Base-by-base conservation (phyloP, 2,888 invertebrate genomes). In the Pharmacophagus antenor region DNA sequence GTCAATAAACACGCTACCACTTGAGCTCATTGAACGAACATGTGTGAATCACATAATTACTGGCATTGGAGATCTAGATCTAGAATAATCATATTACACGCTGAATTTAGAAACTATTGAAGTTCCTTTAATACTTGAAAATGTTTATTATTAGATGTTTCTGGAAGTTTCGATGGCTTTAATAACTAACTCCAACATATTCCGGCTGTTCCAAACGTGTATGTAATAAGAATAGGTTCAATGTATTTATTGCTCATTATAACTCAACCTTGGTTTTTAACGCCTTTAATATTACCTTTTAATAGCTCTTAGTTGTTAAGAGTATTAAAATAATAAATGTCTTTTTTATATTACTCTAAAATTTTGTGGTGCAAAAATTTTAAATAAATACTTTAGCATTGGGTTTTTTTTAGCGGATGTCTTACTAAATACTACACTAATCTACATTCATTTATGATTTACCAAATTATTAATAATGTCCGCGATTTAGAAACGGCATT, bases 1-100 rank as follows among this genome's bases (percentile, higher is more conserved):
- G 82, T 84, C 81, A 84, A 83, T 82, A 77, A 65, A 73, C 63
- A 18, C 48, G 15, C 10, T 18, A 31, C 53, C 58, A 58, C 41
- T 58, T 53, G 47, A 58, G 15, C 49, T 41, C 4, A 20, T 21
- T 8, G 17, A 42, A 17, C 17, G 6, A 4, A 6, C 7, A 42
- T 17, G 17, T 7, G 42, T 8, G 42, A 12, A 2, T 41, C n/a
- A n/a, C 3, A 51, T 41, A 17, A 41, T 15, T 37, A 37, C n/a
- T 12, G 49, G 18, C 15, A 17, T 8, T 2, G 6, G 22, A 21
- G 22, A 25, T 25, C 20, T 12, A 56, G 20, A 22, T 46, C 42
- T 12, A 42, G 56, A 49, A 15, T 15, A n/a, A 25, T 49, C 23
- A 2, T 20, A 47, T 31, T 47, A 20, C 27, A 49, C 10, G n/a